These are phyloP conservation scores for Paratilapia polleni DNA, from an alignment of 2,113 vertebrate species.

Conservation along the genomic window DNA sequence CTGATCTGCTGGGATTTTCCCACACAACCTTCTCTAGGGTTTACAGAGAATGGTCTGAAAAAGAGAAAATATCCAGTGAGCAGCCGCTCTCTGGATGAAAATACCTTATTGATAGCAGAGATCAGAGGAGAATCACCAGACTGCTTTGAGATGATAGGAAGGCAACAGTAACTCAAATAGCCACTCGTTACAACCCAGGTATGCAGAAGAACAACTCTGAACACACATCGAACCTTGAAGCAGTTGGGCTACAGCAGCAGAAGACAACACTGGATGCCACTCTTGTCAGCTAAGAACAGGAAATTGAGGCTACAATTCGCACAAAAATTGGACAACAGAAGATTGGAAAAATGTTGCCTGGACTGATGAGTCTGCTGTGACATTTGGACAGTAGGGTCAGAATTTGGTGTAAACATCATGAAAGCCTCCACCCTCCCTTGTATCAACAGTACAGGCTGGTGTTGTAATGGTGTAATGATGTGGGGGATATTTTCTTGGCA, in stretches of 20 bases:
- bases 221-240: not conserved
- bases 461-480: no score
- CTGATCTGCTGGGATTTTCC: no score
- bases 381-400: not conserved
- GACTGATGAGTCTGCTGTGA: not conserved
- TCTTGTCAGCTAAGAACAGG: not conserved
- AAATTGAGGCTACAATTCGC: not conserved
- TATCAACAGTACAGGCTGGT: no score
- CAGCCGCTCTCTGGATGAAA: no score
- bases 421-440: not conserved
- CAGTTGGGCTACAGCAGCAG: not conserved
- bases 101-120: no score
- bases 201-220: not conserved
- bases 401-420: not conserved
- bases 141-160: no score
- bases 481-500: no score
- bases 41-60: no score
- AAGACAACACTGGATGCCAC: not conserved
- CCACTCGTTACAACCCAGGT: not conserved
- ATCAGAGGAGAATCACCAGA: no score
- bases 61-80: no score
- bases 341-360: not conserved
- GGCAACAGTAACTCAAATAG: no score
- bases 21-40: no score
- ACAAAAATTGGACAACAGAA: not conserved